Evolutionary conservation across 2,797 vertebrate species (phyloP).

Genomic region (Cirrhinus mrigala): DNA sequence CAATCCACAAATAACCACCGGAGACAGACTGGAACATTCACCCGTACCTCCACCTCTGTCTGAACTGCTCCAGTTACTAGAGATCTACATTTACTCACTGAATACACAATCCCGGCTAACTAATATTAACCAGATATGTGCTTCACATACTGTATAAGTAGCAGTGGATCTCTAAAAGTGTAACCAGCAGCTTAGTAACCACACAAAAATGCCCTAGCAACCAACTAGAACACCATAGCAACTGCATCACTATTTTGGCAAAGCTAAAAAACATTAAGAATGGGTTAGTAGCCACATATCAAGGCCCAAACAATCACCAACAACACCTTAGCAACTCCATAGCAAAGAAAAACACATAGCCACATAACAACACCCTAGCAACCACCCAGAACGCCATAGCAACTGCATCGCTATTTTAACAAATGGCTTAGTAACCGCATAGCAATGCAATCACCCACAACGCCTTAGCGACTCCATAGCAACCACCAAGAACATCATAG

Average conservation of each 20-base stretch:
- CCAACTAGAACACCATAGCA: not conserved
- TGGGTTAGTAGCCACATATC: not conserved
- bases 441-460: not conserved
- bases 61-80: constrained; percentile 4
- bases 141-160: not conserved
- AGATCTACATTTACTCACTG: not conserved
- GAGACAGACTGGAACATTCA: constrained; percentile 30
- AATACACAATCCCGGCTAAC: constrained; percentile 2
- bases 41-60: constrained; percentile 23
- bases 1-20: constrained; percentile 45
- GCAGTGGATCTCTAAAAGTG: not conserved
- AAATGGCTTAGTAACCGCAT: not conserved
- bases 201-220: too few relatives aligned
- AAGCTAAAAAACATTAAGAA: not conserved
- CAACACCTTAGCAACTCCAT: not conserved
- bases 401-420: not conserved
- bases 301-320: not conserved
- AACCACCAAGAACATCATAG: too few relatives aligned
- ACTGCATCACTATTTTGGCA: not conserved
- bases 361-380: not conserved
- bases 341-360: not conserved
- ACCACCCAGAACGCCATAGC: not conserved
- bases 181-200: not conserved
- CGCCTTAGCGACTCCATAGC: not conserved
- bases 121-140: not conserved